Evolutionary conservation across 2,113 vertebrate genomes (phyloP), one percentile per base, ranked within the genome.

Genomic region (Rhinolophus sinicus): DNA sequence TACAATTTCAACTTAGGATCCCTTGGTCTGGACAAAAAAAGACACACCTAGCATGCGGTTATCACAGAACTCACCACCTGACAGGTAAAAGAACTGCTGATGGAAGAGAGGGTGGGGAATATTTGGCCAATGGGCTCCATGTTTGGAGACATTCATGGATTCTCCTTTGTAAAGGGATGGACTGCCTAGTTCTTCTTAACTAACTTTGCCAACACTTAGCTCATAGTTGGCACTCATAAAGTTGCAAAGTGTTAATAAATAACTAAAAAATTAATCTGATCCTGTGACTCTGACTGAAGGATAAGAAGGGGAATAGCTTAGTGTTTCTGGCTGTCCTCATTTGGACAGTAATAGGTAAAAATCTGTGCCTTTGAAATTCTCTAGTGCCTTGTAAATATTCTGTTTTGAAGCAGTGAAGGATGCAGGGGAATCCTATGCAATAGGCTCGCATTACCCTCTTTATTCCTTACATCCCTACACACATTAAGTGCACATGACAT

Each of bases 341-440:
- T 21, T 62, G 16, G 65, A 60, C 44, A 28, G 52, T 35, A 40
- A 40, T 9, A 8, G 6, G 21, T 38, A 73, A 90, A 73, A 93
- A 83, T 7, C 33, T 21, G 62, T 50, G 44, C 8, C 28, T 28
- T 30, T 58, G 47, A 89, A 13, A 30, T 11, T 81, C 13, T 18
- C 81, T 65, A 28, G n/a, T 1, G 1, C 22, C 7, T 67, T 87
- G 22, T 76, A 75, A 58, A 38, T 7, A n/a, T 38, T 70, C 0
- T n/a, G 4, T 67, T 62, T 84, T 40, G 62, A 52, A 35, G 38
- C 13, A 88, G 30, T 8, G 22, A 69, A 40, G 47, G 30, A 30
- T 18, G 47, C 0, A 4, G 19, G 21, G 38, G 73, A 86, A 15
- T 15, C 67, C 33, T 35, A 0, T 8, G 8, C 30, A 13, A 8